phyloP scores from a whole-genome alignment of 2,888 invertebrate species.

The Rotaria macrura region DNA sequence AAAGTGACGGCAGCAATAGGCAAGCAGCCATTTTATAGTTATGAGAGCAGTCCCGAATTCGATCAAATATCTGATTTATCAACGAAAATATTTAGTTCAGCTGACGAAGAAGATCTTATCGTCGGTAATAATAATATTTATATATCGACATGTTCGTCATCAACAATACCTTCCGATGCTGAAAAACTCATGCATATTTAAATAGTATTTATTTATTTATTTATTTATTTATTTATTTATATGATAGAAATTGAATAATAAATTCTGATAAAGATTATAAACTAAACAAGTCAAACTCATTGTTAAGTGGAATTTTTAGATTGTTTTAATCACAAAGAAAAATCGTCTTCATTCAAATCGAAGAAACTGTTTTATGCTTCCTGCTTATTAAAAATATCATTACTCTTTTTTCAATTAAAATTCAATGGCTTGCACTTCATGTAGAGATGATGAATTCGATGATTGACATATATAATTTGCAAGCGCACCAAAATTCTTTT shows the following conservation, averaged over 20 bases:
- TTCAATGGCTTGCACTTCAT: no score
- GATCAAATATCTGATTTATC: constrained; percentile 4
- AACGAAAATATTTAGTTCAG: not conserved
- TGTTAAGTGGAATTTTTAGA: no score
- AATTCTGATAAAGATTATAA: not conserved
- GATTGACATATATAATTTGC: no score
- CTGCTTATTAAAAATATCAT: no score
- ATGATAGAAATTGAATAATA: not conserved
- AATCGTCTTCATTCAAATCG: no score
- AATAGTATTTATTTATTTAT: not conserved
- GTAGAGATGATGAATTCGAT: no score
- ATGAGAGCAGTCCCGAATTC: not conserved
- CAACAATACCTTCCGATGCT: not conserved
- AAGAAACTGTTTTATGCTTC: no score
- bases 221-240: constrained; percentile 1
- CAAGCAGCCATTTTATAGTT: not conserved
- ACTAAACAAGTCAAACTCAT: no score
- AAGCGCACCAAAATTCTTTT: no score
- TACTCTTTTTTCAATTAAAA: no score
- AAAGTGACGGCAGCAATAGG: not conserved
- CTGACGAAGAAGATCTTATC: not conserved
- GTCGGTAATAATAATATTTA: not conserved
- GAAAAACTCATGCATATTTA: not conserved
- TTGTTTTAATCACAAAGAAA: no score
- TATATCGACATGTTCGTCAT: not conserved